Base-by-base conservation (phyloP, 2,113 vertebrate genomes). In the Pimephales promelas region DNA sequence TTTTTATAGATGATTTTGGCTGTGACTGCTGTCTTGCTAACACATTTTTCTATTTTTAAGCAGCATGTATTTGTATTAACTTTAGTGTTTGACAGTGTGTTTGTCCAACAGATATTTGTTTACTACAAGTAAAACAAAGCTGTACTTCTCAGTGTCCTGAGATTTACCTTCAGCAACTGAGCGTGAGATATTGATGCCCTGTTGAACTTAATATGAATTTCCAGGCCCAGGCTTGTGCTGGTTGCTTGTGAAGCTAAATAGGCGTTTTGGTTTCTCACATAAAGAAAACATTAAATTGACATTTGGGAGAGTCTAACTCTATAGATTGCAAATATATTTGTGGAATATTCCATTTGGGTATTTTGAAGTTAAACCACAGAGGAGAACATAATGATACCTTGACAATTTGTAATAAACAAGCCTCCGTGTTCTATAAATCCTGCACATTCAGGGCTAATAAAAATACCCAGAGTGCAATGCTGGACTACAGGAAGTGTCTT, bases 371-470 rank as follows among this genome's bases (percentile, higher is more conserved):
- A 59, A 71, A 71, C 11, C 68, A 71, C 40, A 57, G 6, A 14
- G 11, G 31, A 57, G 22, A 36, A 49, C 26, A 14, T 52, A 74
- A 74, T 73, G 40, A 73, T 49, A 52, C 52, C 72, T 52, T 13
- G 0, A 8, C 40, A 26, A 3, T 47, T 72, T 74, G 26, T 31
- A n/a, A 11, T 70, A 74, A 49, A 66, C 16, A 28, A 28, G 72
- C 31, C 72, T 34, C 2, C 13, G 22, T 11, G 24, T 59, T 77
- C 36, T 43, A 47, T 79, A 14, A 64, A 64, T 49, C 31, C 59
- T 62, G 61, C 59, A 62, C 76, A 79, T 62, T 62, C 22, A 62
- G 6, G 10, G 40, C n/a, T 79, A 79, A 49, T 79, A 79, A 52
- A 66, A 47, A 79, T 34, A 49, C 18, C 40, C 77, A 5, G 2